Evolutionary conservation across 2,888 invertebrate genomes (phyloP).

Genomic region (Caprella mutica): DNA sequence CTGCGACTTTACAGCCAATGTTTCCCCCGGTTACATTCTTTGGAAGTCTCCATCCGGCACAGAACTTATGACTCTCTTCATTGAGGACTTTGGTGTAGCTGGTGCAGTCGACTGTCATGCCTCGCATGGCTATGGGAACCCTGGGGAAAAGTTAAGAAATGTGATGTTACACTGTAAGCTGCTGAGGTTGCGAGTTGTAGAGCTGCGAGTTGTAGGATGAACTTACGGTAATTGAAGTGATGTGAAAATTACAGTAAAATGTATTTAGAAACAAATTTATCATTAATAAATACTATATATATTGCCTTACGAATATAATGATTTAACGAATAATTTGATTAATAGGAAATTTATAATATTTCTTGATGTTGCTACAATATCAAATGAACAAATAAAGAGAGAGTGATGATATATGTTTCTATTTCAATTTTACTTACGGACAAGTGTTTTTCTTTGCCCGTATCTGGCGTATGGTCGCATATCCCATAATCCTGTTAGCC

Average conservation of each 20-base stretch:
- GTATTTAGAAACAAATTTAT: no score
- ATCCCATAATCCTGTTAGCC: conserved; percentile 46
- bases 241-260: no score
- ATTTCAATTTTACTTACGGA: conserved; percentile 8
- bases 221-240: no score
- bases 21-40: conserved; percentile 9
- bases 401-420: not conserved
- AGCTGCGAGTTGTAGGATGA: no score
- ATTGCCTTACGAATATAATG: not conserved
- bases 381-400: no score
- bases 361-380: no score
- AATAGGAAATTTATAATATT: no score
- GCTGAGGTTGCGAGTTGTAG: no score
- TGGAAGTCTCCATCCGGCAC: conserved; percentile 35
- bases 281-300: no score
- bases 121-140: conserved; percentile 35
- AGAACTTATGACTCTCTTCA: conserved; percentile 37
- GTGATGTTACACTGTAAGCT: no score
- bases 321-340: not conserved
- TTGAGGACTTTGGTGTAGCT: conserved; percentile 34
- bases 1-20: conserved; percentile 14
- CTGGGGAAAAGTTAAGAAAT: conserved; percentile 19
- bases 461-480: conserved; percentile 45
- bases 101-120: conserved; percentile 35
- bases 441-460: conserved; percentile 37